Base-by-base conservation (phyloP, 2,888 invertebrate species). In the Cryptophagus acutangulus region DNA sequence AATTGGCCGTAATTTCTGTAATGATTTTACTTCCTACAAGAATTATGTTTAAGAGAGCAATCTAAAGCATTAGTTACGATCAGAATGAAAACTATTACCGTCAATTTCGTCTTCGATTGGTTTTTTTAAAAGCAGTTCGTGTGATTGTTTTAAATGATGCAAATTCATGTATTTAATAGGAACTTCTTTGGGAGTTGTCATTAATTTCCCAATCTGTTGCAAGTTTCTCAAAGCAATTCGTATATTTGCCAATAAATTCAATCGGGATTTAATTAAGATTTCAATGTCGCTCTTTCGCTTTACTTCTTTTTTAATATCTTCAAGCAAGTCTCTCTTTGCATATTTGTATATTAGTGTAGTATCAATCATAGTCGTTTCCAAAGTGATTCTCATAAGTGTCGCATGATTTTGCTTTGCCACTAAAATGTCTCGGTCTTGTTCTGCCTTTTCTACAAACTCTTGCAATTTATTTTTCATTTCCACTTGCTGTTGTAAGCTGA, bases 151-250 rank as follows among this genome's bases (percentile, higher is more conserved):
- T 20, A 8, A 6, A 6, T 20, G 6, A 8, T 20, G 24, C 6
- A n/a, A 20, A 8, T 20, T 20, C n/a, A 20, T 20, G 24, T n/a
- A n/a, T n/a, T 6, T 8, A 6, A 20, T 20, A 20, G 24, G 6
- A 20, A 20, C n/a, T 8, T 20, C 3, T 24, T 40, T 44, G 5
- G 39, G 43, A 10, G 37, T 29, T 26, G 41, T 41, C 25, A 51
- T 40, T 16, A 53, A 45, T 37, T 42, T 52, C 4, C 55, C 46
- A 43, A 79, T 68, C 34, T 75, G 72, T 40, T 75, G 71, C 49
- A 81, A 72, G 53, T 76, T 78, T 54, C 77, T 78, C 40, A 81
- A 56, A 0, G 77, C 74, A 0, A 73, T 74, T 55, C 75, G 74
- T 59, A 81, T 73, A 49, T 76, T 72, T 24, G 78, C 76, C 24